Conservation (phyloP, 2,113 vertebrate species). For the pig (Sus scrofa) region T2T-Sscrofa CM000814.6:127486501-127487000, state of each 20-base stretch:
- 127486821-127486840: background rate
- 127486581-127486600: background rate
- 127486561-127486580: background rate
- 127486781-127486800: background rate
- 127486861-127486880: background rate
- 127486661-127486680: background rate
- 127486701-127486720: constrained; percentile 37
- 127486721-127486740: background rate
- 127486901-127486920: background rate
- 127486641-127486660: background rate
- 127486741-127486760: constrained; percentile 23
- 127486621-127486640: background rate
- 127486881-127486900: background rate
- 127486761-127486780: background rate
- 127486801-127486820: background rate
- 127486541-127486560: background rate
- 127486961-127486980: background rate
- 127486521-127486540: background rate
- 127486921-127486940: background rate
- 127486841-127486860: background rate
- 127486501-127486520: background rate
- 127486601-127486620: background rate
- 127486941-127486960: background rate
- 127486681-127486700: background rate
- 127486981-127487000: background rate